Conservation (phyloP, 1,140 invertebrate genomes). For the Neodiprion lecontei region DNA sequence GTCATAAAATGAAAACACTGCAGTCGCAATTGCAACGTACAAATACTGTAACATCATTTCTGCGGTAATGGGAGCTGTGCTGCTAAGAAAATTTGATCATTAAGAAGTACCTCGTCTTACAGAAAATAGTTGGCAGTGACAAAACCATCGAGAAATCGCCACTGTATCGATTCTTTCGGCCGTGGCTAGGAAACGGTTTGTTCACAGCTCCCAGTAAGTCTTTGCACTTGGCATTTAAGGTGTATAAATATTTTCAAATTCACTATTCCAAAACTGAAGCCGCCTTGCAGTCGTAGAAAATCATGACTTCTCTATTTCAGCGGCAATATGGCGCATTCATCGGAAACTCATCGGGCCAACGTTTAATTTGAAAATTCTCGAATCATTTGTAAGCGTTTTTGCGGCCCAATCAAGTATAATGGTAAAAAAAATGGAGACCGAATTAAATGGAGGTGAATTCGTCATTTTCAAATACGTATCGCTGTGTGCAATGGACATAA, state of each 20-base stretch:
- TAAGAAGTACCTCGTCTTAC: conserved; percentile 18
- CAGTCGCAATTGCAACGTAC: neutral
- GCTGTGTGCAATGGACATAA: conserved; percentile 74
- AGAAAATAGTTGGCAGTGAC: conserved; percentile 67
- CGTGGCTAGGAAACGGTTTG: conserved; percentile 77
- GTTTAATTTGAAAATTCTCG: conserved; percentile 78
- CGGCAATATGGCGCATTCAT: conserved; percentile 70
- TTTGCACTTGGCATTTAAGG: conserved; percentile 14
- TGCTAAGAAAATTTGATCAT: too few relatives aligned
- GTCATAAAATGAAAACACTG: neutral
- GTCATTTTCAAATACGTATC: conserved; percentile 71
- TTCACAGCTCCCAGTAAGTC: conserved; percentile 69
- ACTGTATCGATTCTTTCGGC: conserved; percentile 73
- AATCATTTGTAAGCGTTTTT: conserved; percentile 75
- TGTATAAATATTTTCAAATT: conserved; percentile 32
- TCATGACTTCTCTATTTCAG: conserved; percentile 46
- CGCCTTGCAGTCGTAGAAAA: neutral
- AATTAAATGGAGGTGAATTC: conserved; percentile 50
- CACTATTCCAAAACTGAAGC: conserved; percentile 6
- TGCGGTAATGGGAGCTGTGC: too few relatives aligned
- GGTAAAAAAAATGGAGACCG: conserved; percentile 60
- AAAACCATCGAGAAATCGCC: conserved; percentile 73
- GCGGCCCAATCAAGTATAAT: conserved; percentile 69
- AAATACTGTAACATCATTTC: too few relatives aligned
- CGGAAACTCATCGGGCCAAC: conserved; percentile 76